These are phyloP conservation scores for Ispidina picta DNA, from an alignment of 2,797 vertebrate genomes.

Conservation along the genomic window DNA sequence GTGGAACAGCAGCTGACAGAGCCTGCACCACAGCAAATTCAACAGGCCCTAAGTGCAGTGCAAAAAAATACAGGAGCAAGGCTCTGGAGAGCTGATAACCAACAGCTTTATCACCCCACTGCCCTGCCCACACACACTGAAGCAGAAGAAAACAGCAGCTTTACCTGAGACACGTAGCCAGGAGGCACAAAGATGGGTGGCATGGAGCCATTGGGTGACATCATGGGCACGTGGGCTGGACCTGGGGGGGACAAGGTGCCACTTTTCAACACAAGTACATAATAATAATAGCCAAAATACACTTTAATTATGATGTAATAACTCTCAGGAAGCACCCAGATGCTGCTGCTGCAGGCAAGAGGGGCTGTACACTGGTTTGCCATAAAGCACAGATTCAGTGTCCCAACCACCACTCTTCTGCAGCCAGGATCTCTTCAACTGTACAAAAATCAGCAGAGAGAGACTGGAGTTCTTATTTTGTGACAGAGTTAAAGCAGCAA, in stretches of 20 bases:
- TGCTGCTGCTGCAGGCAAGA: neutral
- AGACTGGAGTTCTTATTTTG: neutral
- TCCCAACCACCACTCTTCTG: rapidly evolving
- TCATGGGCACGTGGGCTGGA: slow-evolving; percentile 84
- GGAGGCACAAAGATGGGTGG: slow-evolving; percentile 84
- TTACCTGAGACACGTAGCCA: slow-evolving; percentile 84
- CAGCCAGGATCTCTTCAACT: neutral
- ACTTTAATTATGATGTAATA: neutral
- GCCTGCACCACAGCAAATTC: neutral
- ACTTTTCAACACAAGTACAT: neutral
- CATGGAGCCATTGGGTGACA: slow-evolving; percentile 84
- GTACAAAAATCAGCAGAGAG: neutral
- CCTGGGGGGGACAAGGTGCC: slow-evolving; percentile 65
- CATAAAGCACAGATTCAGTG: neutral
- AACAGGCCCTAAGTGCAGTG: neutral
- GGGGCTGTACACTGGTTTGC: neutral
- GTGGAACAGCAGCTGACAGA: neutral
- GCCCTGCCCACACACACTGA: neutral
- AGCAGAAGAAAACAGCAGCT: neutral
- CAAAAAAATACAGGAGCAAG: neutral
- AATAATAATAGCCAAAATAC: neutral
- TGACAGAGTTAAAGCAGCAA: neutral
- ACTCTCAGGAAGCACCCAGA: neutral
- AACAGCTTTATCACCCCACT: neutral
- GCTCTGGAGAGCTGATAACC: neutral